Conservation (phyloP, 2,888 invertebrate species). For the Gerris lacustris region DNA sequence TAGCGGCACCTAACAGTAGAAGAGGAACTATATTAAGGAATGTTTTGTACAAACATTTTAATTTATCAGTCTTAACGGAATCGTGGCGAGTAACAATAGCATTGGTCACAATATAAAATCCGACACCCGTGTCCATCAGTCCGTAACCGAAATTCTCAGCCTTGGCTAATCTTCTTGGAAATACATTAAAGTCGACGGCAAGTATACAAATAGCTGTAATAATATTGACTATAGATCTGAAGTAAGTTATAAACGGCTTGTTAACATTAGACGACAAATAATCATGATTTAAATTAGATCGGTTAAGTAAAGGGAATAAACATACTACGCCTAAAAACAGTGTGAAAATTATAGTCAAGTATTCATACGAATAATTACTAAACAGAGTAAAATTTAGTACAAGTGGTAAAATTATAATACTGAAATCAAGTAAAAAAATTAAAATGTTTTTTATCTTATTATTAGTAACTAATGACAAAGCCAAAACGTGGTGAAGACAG, state of each 20-base stretch:
- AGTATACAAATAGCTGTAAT: conserved; percentile 71
- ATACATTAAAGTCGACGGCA: conserved; percentile 83
- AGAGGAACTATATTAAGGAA: conserved; percentile 40
- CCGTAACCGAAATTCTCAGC: conserved; percentile 74
- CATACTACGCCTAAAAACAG: neutral
- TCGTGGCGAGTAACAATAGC: conserved; percentile 52
- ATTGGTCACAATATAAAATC: conserved; percentile 69
- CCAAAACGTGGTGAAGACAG: conserved; percentile 9
- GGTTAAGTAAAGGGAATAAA: neutral
- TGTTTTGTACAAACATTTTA: conserved; percentile 32
- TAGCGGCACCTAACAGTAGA: conserved; percentile 48
- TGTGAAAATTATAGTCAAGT: neutral
- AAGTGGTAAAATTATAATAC: conserved; percentile 16
- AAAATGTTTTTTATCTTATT: neutral
- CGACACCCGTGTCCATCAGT: conserved; percentile 93
- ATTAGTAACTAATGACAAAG: conserved; percentile 2
- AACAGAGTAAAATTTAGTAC: conserved; percentile 17
- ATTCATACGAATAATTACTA: conserved; percentile 9
- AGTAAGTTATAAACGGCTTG: conserved; percentile 45
- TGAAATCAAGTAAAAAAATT: conserved; percentile 17
- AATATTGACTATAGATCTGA: conserved; percentile 57
- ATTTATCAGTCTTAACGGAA: neutral
- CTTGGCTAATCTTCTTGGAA: conserved; percentile 77
- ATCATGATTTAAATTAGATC: neutral
- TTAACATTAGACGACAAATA: conserved; percentile 10